Base-by-base conservation (phyloP, 2,888 invertebrate species). In the Hetaerina titia region DNA sequence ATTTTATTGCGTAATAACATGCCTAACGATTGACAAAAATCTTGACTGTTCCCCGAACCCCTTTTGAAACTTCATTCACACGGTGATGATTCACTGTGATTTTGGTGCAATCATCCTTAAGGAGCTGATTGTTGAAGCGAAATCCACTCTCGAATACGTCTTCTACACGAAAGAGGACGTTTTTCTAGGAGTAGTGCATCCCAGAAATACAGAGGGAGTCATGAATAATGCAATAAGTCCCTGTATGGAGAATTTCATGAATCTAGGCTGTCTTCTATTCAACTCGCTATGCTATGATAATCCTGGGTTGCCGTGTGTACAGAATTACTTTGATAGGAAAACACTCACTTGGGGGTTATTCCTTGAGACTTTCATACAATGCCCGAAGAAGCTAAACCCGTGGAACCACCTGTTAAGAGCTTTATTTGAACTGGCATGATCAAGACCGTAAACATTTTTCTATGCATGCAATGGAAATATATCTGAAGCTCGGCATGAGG, bases 341-440 rank as follows among this genome's bases (percentile, higher is more conserved):
- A 13, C 81, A 31, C 31, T 81, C 25, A 22, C 81, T 31, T 81
- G 81, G 13, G 2, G 81, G 13, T 31, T 31, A 81, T 81, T 31
- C 31, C 81, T 31, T 25, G 25, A 31, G 31, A 31, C 81, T 17
- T 63, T 19, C 31, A 92, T 69, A 69, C 90, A 92, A 22, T 31
- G 64, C 56, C 25, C 69, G 31, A 45, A 9, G 90, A 69, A 60
- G 69, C 74, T 92, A 90, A 90, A 31, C 45, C 45, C 45, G 90
- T 45, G 90, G 92, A 92, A 92, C 92, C 92, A 92, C 92, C 92
- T 92, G 92, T 92, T 92, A 74, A 69, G 57, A 56, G 64, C 69
- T 74, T 92, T 90, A 64, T 31, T 25, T 25, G 56, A 92, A 74
- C 74, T 69, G 69, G 74, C n/a, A 0, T 69, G 74, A 92, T 74